These are phyloP conservation scores for Drosophila colorata DNA, from an alignment of 2,888 invertebrate genomes.

Conservation along the genomic window DNA sequence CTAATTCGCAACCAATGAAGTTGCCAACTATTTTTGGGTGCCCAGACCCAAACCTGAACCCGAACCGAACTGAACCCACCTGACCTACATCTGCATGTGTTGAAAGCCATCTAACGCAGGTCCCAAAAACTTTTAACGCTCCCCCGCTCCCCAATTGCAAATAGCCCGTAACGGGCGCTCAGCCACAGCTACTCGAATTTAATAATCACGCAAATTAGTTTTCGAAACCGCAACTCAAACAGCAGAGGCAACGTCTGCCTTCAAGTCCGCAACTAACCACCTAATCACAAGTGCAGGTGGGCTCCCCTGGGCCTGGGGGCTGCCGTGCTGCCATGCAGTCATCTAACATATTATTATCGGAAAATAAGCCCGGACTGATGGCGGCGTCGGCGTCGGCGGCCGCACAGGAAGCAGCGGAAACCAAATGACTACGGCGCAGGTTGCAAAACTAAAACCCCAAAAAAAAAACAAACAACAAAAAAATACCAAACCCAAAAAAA, in stretches of 20 bases:
- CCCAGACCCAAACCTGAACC: slow-evolving; percentile 8
- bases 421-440: slow-evolving; percentile 69
- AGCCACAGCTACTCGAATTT: slow-evolving; percentile 57
- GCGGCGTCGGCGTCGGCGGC: slow-evolving; percentile 23
- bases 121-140: slow-evolving; percentile 43
- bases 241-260: slow-evolving; percentile 18
- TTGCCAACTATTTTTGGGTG: slow-evolving; percentile 28
- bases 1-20: slow-evolving; percentile 69
- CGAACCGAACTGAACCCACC: slow-evolving; percentile 9
- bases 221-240: slow-evolving; percentile 72
- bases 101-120: slow-evolving; percentile 39
- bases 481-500: slow-evolving; percentile 19
- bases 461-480: slow-evolving; percentile 17
- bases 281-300: slow-evolving; percentile 45
- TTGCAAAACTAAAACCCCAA: slow-evolving; percentile 54
- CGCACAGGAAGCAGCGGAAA: slow-evolving; percentile 71
- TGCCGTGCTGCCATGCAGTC: slow-evolving; percentile 37
- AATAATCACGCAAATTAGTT: slow-evolving; percentile 78
- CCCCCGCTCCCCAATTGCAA: background rate
- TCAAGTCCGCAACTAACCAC: slow-evolving; percentile 13
- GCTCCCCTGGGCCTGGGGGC: background rate
- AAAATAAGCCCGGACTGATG: slow-evolving; percentile 52
- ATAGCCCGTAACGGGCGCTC: slow-evolving; percentile 6
- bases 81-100: slow-evolving; percentile 50
- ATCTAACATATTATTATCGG: slow-evolving; percentile 78